Conservation (phyloP, 2,888 invertebrate genomes). For the Melinopterus prodromus region DNA sequence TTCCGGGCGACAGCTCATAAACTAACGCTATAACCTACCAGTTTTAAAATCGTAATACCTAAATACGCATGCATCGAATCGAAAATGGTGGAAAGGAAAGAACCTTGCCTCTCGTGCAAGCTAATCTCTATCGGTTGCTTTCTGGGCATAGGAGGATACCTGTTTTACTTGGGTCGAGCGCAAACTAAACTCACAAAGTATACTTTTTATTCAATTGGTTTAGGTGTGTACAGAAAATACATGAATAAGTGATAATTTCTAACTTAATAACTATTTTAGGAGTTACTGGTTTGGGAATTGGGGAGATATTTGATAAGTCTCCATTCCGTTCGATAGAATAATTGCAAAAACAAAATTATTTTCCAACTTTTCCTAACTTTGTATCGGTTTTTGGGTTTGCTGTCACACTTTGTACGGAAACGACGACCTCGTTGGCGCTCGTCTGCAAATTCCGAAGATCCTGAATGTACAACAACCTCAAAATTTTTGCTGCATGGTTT, state of each 20-base stretch:
- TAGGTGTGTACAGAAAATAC: constrained; percentile 46
- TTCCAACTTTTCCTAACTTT: constrained; percentile 91
- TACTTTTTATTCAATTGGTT: constrained; percentile 49
- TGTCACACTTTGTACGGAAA: constrained; percentile 89
- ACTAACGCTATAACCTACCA: too few species aligned
- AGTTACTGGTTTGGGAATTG: constrained; percentile 51
- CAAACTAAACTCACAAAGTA: constrained; percentile 49
- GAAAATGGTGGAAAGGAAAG: constrained; percentile 30
- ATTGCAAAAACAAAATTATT: constrained; percentile 52
- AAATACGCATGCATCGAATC: neutral
- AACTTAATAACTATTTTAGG: constrained; percentile 47
- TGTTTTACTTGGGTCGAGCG: constrained; percentile 50
- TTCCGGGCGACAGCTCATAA: too few species aligned
- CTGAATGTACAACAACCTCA: constrained; percentile 83
- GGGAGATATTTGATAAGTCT: constrained; percentile 55
- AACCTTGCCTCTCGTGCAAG: constrained; percentile 54
- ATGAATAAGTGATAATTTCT: constrained; percentile 28
- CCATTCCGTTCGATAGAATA: constrained; percentile 47
- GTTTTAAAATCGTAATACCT: too few species aligned
- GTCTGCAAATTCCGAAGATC: constrained; percentile 90
- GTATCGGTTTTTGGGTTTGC: constrained; percentile 98
- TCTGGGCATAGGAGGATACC: constrained; percentile 54
- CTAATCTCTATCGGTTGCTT: constrained; percentile 53
- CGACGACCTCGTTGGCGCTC: constrained; percentile 92
- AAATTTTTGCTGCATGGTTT: constrained; percentile 78